Conservation (phyloP, 2,113 vertebrate genomes). For the Gnathonemus longibarbis region DNA sequence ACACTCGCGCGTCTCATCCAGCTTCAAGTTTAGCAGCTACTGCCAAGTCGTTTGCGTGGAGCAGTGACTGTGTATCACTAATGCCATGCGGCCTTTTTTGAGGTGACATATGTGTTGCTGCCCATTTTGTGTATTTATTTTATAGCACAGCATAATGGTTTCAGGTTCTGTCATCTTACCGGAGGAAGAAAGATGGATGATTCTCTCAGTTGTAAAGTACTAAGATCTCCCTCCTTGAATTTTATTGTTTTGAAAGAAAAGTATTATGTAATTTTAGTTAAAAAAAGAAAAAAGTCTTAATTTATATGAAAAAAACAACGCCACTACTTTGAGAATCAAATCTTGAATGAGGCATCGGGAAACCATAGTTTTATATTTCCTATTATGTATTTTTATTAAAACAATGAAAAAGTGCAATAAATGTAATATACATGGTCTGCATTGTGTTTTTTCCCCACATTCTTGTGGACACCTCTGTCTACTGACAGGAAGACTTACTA, state of each 20-base stretch:
- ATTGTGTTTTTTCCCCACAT: not conserved
- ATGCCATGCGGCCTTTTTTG: not conserved
- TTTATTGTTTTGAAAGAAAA: not conserved
- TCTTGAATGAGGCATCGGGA: not conserved
- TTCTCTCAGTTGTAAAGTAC: not conserved
- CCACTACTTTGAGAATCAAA: not conserved
- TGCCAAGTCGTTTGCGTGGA: not conserved
- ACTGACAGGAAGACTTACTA: not conserved
- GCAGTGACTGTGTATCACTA: not conserved
- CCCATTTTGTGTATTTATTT: conserved; percentile 9
- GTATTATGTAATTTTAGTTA: not conserved
- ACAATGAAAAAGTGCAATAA: conserved; percentile 17
- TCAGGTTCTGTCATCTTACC: not conserved
- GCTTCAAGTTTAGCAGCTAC: not conserved
- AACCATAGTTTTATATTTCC: not conserved
- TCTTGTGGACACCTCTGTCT: not conserved
- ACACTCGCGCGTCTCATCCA: not conserved
- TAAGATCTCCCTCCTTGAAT: not conserved
- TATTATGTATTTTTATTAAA: conserved; percentile 18
- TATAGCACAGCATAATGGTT: not conserved
- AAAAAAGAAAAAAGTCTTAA: not conserved
- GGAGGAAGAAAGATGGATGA: not conserved
- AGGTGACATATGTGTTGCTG: not conserved
- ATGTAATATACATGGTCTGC: not conserved
- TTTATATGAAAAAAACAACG: not conserved